Conservation (phyloP, 2,113 vertebrate species). For the Ptilonorhynchus violaceus region DNA sequence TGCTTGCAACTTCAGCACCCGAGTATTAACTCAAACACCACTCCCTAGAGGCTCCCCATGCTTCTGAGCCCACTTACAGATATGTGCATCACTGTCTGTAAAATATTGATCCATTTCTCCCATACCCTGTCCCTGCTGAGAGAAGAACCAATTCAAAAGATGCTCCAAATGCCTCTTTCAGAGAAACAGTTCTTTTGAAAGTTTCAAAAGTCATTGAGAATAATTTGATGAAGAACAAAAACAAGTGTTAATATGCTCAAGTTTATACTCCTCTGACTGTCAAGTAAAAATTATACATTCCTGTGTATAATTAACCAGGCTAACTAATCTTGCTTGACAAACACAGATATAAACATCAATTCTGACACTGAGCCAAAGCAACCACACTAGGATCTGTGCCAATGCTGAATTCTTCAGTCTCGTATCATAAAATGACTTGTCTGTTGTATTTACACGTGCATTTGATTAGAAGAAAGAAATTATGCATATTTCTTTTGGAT, state of each 20-base stretch:
- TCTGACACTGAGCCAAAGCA: slow-evolving; percentile 66
- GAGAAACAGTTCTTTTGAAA: neutral
- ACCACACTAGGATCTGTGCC: slow-evolving; percentile 70
- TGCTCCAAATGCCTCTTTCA: neutral
- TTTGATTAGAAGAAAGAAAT: slow-evolving; percentile 68
- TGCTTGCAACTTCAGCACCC: neutral
- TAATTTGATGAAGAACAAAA: slow-evolving; percentile 11
- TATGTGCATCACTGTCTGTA: neutral
- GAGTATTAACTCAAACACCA: neutral
- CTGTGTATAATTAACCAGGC: slow-evolving; percentile 72
- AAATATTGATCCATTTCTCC: neutral
- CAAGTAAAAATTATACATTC: slow-evolving; percentile 59
- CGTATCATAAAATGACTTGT: slow-evolving; percentile 73
- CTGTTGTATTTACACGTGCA: slow-evolving; percentile 72
- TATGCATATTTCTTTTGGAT: slow-evolving; percentile 43
- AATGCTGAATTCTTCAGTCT: slow-evolving; percentile 70
- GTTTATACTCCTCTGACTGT: slow-evolving; percentile 2
- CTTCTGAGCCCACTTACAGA: neutral
- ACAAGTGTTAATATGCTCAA: slow-evolving; percentile 14
- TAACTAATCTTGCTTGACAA: slow-evolving; percentile 76
- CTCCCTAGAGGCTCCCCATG: neutral
- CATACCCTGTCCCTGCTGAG: neutral
- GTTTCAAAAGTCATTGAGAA: neutral
- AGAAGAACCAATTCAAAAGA: neutral
- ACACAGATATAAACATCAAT: slow-evolving; percentile 63